These are phyloP conservation scores for Goniozus legneri DNA, from an alignment of 1,140 invertebrate species.

Conservation along the genomic window DNA sequence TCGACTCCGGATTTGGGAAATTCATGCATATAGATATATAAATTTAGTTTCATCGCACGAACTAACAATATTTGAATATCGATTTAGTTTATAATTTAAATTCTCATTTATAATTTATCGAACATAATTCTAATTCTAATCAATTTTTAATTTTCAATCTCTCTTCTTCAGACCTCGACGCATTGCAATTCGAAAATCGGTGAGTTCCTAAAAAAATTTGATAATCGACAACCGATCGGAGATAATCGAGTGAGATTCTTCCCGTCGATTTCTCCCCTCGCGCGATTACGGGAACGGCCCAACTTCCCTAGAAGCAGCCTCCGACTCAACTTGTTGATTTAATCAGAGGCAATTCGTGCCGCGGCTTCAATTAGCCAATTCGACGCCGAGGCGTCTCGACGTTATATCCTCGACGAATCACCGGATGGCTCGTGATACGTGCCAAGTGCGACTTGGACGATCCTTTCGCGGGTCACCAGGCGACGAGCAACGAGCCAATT, in stretches of 20 bases:
- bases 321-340: slow-evolving; percentile 16
- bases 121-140: no score
- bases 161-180: neutral
- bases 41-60: no score
- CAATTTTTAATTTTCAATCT: slow-evolving; percentile 14
- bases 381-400: slow-evolving; percentile 3
- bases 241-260: slow-evolving; percentile 10
- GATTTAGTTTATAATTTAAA: no score
- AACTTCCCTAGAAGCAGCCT: slow-evolving; percentile 8
- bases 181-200: slow-evolving; percentile 10
- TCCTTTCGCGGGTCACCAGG: neutral
- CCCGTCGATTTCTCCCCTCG: neutral
- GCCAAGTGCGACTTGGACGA: slow-evolving; percentile 3
- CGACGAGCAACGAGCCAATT: no score
- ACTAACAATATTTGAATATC: no score
- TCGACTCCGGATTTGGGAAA: no score
- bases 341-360: slow-evolving; percentile 11
- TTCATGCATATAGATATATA: no score
- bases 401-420: slow-evolving; percentile 8
- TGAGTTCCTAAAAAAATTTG: slow-evolving; percentile 9
- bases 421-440: neutral
- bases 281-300: slow-evolving; percentile 2
- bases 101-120: no score
- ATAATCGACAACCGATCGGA: slow-evolving; percentile 1
- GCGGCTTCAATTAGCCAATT: slow-evolving; percentile 20